Conservation (phyloP, 2,797 vertebrate genomes). For the Labeo calbasu region DNA sequence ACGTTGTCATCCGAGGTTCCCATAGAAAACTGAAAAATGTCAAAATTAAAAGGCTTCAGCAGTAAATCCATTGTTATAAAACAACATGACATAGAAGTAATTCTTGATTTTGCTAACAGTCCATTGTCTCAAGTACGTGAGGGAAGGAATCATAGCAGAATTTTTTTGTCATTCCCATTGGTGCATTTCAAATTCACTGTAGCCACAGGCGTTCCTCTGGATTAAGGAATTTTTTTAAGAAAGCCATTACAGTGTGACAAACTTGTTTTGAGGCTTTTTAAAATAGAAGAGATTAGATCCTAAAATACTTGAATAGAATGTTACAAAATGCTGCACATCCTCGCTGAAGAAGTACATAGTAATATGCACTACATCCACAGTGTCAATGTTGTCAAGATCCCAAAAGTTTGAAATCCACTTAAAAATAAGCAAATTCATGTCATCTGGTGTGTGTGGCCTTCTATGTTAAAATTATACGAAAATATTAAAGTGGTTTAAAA, state of each 20-base stretch:
- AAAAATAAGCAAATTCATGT: constrained; percentile 1
- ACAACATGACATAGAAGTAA: background rate
- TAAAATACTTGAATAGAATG: constrained; percentile 45
- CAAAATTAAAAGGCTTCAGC: constrained; percentile 26
- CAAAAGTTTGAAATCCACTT: background rate
- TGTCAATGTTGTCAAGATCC: constrained; percentile 11
- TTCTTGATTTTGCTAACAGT: background rate
- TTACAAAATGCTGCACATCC: constrained; percentile 1
- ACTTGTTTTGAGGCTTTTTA: background rate
- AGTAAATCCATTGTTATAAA: constrained; percentile 30
- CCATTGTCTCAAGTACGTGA: background rate
- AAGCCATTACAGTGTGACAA: constrained; percentile 1
- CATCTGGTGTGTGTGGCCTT: background rate
- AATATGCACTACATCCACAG: constrained; percentile 28
- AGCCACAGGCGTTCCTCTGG: background rate
- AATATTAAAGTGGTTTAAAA: constrained; percentile 20
- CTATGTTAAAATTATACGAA: constrained; percentile 22
- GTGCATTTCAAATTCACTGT: background rate
- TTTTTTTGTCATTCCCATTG: background rate
- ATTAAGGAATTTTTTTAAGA: background rate
- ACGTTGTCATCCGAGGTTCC: background rate
- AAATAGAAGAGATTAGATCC: constrained; percentile 38
- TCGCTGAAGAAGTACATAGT: background rate
- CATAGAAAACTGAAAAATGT: constrained; percentile 5
- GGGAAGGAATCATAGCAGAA: background rate